Conservation (phyloP, 2,888 invertebrate species). For the Protula sp. region DNA sequence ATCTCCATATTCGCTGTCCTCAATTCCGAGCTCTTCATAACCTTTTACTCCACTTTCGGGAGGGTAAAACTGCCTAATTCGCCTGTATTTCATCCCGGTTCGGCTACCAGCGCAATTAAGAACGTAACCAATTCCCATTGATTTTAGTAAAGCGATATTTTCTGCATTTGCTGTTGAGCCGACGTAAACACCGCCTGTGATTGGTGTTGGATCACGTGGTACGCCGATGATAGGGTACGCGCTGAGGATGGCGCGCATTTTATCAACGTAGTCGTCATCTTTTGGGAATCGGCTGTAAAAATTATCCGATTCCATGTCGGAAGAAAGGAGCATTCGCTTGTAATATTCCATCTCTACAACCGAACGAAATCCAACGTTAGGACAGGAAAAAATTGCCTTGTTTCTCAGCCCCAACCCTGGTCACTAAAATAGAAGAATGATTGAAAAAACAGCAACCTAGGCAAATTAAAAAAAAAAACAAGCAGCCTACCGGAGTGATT, state of each 20-base stretch:
- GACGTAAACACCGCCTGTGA: neutral
- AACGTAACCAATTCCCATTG: neutral
- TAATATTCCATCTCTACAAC: constrained; percentile 4
- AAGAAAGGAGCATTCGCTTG: neutral
- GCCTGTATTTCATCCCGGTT: neutral
- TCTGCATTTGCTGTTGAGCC: neutral
- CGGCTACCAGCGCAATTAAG: neutral
- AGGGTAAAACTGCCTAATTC: neutral
- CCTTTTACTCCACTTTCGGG: neutral
- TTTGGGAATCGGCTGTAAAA: neutral
- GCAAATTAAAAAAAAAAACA: no score
- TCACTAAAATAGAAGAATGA: no score
- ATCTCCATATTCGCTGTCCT: neutral
- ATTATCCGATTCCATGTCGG: neutral
- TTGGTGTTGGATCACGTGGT: constrained; percentile 1
- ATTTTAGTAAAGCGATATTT: neutral
- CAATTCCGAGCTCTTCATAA: neutral
- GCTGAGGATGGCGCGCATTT: constrained; percentile 14
- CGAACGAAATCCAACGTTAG: no score
- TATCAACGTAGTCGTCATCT: constrained; percentile 16
- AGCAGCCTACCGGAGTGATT: no score
- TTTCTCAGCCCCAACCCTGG: no score
- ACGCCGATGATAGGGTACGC: constrained; percentile 18
- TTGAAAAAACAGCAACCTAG: no score
- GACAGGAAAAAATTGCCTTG: no score